Evolutionary conservation across 2,888 invertebrate species (phyloP), one percentile per base, ranked within the genome.

Genomic region (Pecten maximus): DNA sequence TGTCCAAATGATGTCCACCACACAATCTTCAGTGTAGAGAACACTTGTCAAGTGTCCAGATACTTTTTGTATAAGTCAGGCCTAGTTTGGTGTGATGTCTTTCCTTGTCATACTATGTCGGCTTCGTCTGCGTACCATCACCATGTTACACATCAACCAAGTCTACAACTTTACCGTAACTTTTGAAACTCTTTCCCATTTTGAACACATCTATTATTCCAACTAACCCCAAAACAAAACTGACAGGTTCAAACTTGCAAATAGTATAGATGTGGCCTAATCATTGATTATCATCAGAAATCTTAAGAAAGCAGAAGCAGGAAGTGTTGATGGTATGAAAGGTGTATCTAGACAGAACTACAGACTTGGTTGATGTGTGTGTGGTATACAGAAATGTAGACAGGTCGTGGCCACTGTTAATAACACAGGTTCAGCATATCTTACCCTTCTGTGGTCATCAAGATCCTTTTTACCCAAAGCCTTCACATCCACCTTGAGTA

Each of bases 401-500:
- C n/a, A 74, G 89, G 40, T 15, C n/a, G 15, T 54, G 74, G 87
- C 39, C 89, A 89, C 48, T 48, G 86, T 87, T 74, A 74, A 74
- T 74, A 74, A 23, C 74, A 74, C 74, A 19, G 74, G 28, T 74
- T 35, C 74, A n/a, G n/a, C 19, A 89, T 60, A 86, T 94, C 97
- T 96, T 96, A 97, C 97, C 97, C 97, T 93, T 91, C 95, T 95
- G 92, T 96, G 96, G 92, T 97, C 97, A 92, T 96, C 97, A 87
- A 96, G 93, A 93, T 97, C 97, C 94, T 96, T 96, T 94, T 96
- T 96, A 93, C 94, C 95, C 92, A 97, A 93, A 87, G 94, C 94
- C 94, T 96, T 96, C 86, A 95, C 93, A 93, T 97, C 97, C 94
- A 96, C 96, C 97, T 97, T 95, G 88, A 90, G 91, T 74, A 74